Evolutionary conservation across 2,797 vertebrate species (phyloP), one percentile per base, ranked within the genome.

Genomic region (Manis javanica): DNA sequence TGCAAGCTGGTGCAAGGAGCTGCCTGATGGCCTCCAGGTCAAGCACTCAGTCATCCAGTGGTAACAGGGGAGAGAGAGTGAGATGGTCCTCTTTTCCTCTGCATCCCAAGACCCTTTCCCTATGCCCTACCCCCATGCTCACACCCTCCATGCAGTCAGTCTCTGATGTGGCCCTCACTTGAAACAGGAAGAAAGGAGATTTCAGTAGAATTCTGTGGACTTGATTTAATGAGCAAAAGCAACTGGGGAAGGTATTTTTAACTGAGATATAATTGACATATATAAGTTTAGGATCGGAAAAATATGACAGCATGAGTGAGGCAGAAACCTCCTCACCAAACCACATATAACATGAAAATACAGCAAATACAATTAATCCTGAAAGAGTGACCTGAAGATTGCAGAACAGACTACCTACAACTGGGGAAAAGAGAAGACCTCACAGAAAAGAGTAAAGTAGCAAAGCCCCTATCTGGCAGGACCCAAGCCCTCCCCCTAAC

Each of bases 141-240:
- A 31, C n/a, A 64, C 0, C 24, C 39, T 59, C 24, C 19, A 66
- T 71, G 31, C 12, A 59, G n/a, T 39, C 8, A 34, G 21, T 86
- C 81, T 34, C 71, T 71, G 10, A 59, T 57, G n/a, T 64, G 72
- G 31, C 24, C 51, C 61, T 42, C 53, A 53, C 9, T 88, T 42
- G 53, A 42, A 6, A 24, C 3, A 42, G 51, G 9, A 87, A 53
- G 53, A 75, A 87, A 88, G 39, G 78, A 78, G 57, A 84, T 88
- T 68, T 94, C n/a, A 53, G 0, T 42, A 46, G 37, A 92, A 71
- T 91, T 96, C 23, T 82, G 21, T 66, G n/a, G 51, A 78, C 55
- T 88, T 16, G 51, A 57, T 78, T 90, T 72, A 84, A 88, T 66
- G 69, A 91, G 8, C 34, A 88, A 83, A 82, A 88, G 16, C 57